A percentile compares a stretch with the other conserved stretches of the same genome.
Evolutionary conservation across 2,113 vertebrate genomes (phyloP).

Genomic region (Merops nubicus): DNA sequence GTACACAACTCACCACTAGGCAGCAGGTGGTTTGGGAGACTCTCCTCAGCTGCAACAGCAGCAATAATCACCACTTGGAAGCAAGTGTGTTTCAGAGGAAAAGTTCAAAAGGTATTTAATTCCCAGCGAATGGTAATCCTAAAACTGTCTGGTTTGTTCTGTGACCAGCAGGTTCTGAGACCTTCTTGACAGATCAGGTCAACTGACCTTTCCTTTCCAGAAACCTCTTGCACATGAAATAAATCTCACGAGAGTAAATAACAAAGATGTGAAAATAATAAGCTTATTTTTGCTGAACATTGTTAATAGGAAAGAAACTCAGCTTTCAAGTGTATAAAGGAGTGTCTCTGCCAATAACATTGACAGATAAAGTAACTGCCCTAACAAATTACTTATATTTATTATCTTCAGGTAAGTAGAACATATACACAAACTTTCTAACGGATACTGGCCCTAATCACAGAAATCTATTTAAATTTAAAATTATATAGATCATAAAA

Average conservation of each 20-base stretch:
- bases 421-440: background rate
- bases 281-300: background rate
- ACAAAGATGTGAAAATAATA: background rate
- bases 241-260: background rate
- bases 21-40: constrained; percentile 17
- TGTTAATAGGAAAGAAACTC: background rate
- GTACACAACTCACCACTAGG: background rate
- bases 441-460: background rate
- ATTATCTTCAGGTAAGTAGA: background rate
- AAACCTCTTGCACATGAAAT: background rate
- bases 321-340: background rate
- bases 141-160: background rate
- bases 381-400: background rate
- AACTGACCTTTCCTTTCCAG: background rate
- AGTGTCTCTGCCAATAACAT: background rate
- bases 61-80: background rate
- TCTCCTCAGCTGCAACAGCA: background rate
- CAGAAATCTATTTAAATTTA: background rate
- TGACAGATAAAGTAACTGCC: background rate
- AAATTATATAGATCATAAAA: background rate
- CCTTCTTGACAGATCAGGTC: background rate
- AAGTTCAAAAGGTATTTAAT: background rate
- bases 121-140: background rate
- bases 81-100: background rate
- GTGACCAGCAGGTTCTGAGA: background rate